A percentile compares a stretch with the other conserved stretches of the same genome.
Evolutionary conservation across 2,113 vertebrate species (phyloP).

Genomic region (Sturnira hondurensis): DNA sequence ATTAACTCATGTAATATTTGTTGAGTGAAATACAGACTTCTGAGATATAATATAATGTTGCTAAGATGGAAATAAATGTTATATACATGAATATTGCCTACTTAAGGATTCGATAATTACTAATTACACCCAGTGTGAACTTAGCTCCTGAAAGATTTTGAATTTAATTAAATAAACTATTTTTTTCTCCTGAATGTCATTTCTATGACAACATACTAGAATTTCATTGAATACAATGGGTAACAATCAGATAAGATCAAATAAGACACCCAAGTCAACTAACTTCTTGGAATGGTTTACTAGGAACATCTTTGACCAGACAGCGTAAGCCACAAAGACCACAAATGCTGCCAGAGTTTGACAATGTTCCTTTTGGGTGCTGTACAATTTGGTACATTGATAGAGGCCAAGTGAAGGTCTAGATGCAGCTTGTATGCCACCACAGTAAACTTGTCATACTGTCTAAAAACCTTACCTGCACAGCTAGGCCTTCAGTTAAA

Average conservation of each 20-base stretch:
- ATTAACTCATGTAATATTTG: not conserved
- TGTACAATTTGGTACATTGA: not conserved
- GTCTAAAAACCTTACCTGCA: not conserved
- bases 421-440: not conserved
- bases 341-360: not conserved
- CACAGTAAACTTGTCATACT: not conserved
- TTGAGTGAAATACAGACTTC: not conserved
- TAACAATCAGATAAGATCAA: not conserved
- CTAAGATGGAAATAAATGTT: not conserved
- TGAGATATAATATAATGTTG: not conserved
- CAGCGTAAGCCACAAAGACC: not conserved
- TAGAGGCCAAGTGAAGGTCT: not conserved
- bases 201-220: not conserved
- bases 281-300: not conserved
- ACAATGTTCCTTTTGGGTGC: not conserved
- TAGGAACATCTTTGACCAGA: not conserved
- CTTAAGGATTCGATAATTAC: conserved; percentile 15
- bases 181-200: not conserved
- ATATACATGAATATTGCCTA: conserved; percentile 1
- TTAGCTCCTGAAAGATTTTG: not conserved
- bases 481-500: not conserved
- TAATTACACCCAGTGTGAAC: not conserved
- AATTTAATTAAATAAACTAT: not conserved
- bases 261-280: not conserved
- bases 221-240: not conserved